Percentiles rank a stretch among this genome's conserved stretches.
phyloP scores from a whole-genome alignment of 2,888 invertebrate genomes.

The Lysandra bellargus region DNA sequence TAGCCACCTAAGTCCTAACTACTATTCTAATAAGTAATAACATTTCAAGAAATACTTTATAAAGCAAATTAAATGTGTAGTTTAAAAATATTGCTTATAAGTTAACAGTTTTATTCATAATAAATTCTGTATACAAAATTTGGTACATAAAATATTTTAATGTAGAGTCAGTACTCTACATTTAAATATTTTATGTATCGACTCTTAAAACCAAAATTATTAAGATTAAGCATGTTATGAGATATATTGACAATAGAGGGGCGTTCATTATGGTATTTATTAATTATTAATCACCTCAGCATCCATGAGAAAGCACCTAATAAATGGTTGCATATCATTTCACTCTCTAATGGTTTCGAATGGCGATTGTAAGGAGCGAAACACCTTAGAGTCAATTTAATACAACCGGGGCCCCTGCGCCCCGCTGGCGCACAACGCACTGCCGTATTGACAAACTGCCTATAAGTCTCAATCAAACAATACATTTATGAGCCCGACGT shows the following conservation, averaged over 20 bases:
- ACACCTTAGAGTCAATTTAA: conserved; percentile 59
- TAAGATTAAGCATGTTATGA: no score
- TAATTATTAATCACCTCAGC: conserved; percentile 36
- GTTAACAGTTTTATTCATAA: no score
- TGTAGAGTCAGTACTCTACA: no score
- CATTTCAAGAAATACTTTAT: no score
- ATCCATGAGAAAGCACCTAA: conserved; percentile 65
- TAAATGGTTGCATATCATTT: conserved; percentile 77
- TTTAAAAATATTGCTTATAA: no score
- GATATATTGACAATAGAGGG: neutral
- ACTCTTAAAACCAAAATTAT: no score
- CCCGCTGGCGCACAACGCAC: conserved; percentile 59
- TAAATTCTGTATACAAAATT: no score
- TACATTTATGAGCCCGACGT: conserved; percentile 62
- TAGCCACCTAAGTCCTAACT: neutral
- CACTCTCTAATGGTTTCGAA: conserved; percentile 67
- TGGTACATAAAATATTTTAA: no score
- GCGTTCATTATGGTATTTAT: conserved; percentile 15
- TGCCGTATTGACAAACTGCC: conserved; percentile 75
- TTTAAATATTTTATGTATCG: no score
- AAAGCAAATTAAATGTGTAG: no score
- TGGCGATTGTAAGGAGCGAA: conserved; percentile 53
- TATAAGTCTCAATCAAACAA: conserved; percentile 77
- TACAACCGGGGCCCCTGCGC: conserved; percentile 54
- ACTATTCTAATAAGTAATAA: no score